Percentiles rank a stretch among this genome's conserved stretches.
Conservation (phyloP, 2,888 invertebrate species). For the Schizotus pectinicornis region DNA sequence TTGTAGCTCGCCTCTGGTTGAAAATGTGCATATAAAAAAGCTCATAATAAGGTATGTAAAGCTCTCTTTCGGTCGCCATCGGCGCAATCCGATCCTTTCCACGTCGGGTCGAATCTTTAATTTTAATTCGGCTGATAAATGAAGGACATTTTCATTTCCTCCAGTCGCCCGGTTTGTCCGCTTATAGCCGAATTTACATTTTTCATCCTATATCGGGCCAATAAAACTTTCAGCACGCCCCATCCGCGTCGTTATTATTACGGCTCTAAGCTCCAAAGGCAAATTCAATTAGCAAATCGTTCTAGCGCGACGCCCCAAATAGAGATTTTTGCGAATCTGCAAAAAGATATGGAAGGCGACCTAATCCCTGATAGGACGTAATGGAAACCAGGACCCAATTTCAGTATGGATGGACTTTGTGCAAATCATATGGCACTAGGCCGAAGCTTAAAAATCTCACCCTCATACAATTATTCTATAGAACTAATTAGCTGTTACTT, state of each 20-base stretch:
- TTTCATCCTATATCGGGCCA: constrained; percentile 35
- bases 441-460: too few relatives aligned
- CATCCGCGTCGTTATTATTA: constrained; percentile 19
- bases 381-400: too few relatives aligned
- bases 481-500: too few relatives aligned
- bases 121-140: constrained; percentile 42
- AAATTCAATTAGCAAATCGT: constrained; percentile 3
- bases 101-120: constrained; percentile 36
- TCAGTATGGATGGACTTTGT: too few relatives aligned
- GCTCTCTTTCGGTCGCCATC: constrained; percentile 17
- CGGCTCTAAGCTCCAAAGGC: too few relatives aligned
- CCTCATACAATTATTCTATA: too few relatives aligned
- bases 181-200: constrained; percentile 38
- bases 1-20: constrained; percentile 18
- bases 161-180: constrained; percentile 29
- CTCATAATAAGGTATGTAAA: constrained; percentile 28
- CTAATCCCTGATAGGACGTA: too few relatives aligned
- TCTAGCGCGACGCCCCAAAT: not conserved
- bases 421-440: too few relatives aligned
- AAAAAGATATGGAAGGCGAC: too few relatives aligned
- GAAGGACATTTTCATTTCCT: constrained; percentile 43
- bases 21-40: constrained; percentile 29
- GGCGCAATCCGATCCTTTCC: not conserved
- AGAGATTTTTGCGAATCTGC: too few relatives aligned
- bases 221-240: constrained; percentile 22